These are phyloP conservation scores for Parnassius orleans DNA, from an alignment of 2,888 invertebrate genomes.

Conservation along the genomic window DNA sequence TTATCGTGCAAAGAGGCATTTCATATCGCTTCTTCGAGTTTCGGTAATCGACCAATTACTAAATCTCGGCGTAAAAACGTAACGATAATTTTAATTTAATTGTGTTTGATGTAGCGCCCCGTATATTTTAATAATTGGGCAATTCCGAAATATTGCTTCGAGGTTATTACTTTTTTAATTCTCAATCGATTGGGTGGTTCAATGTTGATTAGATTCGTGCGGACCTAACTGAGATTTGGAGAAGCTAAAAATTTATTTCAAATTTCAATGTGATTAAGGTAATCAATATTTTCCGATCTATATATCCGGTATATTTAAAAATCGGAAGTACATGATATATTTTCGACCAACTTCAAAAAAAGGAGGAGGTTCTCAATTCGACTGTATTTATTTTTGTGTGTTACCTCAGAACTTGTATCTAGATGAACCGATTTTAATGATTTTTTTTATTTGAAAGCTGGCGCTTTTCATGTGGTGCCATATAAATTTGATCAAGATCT, in stretches of 20 bases:
- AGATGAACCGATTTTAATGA: no score
- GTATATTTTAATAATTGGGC: conserved; percentile 16
- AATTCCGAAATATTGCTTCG: conserved; percentile 6
- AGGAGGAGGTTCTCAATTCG: no score
- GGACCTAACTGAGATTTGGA: background rate
- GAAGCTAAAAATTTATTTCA: background rate
- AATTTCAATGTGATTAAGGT: no score
- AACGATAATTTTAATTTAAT: conserved; percentile 22
- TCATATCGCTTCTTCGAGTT: background rate
- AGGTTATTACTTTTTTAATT: conserved; percentile 4
- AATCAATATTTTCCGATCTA: no score
- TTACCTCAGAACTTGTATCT: no score
- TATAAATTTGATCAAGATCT: no score
- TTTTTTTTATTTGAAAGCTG: no score
- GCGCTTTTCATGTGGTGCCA: no score
- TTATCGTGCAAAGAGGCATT: conserved; percentile 2
- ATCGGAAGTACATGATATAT: no score
- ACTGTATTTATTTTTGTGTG: no score
- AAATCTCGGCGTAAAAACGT: conserved; percentile 18
- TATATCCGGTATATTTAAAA: no score
- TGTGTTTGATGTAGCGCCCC: conserved; percentile 19
- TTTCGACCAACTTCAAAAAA: no score
- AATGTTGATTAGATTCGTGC: conserved; percentile 5
- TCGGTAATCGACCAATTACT: conserved; percentile 18
- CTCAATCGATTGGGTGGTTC: background rate